phyloP scores from a whole-genome alignment of 2,113 vertebrate genomes.

The Paradoxurus hermaphroditus region DNA sequence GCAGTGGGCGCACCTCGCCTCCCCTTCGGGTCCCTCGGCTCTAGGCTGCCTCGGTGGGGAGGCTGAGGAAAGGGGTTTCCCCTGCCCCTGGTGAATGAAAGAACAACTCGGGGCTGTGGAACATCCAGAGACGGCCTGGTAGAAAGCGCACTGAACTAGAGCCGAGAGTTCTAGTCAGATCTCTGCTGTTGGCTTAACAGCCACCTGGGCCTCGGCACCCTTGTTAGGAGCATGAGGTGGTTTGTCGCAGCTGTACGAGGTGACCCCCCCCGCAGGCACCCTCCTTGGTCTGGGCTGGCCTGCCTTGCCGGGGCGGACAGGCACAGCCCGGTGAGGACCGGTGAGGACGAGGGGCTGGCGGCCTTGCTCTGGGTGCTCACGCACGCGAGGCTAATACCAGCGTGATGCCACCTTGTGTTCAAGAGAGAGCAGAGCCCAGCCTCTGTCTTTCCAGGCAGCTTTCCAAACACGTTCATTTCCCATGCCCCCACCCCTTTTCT shows the following conservation, averaged over 20 bases:
- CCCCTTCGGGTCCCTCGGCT: not conserved
- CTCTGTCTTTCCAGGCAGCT: accelerated
- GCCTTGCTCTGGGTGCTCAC: not conserved
- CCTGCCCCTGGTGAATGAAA: not conserved
- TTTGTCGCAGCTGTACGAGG: not conserved
- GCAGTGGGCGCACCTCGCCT: not conserved
- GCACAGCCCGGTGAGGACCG: not conserved
- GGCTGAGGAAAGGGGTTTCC: not conserved
- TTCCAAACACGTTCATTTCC: not conserved
- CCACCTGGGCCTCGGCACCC: not conserved
- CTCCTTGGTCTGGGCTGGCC: not conserved
- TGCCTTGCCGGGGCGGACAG: not conserved
- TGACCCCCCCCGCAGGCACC: not conserved
- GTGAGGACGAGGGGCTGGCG: not conserved
- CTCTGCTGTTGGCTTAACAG: not conserved
- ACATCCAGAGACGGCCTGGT: not conserved
- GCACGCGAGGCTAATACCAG: not conserved
- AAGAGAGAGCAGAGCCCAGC: not conserved
- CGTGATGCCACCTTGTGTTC: slow-evolving; percentile 74
- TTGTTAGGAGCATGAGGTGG: not conserved
- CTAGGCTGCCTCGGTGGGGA: not conserved
- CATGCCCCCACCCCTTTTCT: accelerated
- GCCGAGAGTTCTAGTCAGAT: not conserved
- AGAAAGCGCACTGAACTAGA: not conserved
- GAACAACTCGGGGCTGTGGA: not conserved